A percentile compares a stretch with the other conserved stretches of the same genome.
Evolutionary conservation across 2,888 invertebrate species (phyloP).

Genomic region (Myopa testacea): DNA sequence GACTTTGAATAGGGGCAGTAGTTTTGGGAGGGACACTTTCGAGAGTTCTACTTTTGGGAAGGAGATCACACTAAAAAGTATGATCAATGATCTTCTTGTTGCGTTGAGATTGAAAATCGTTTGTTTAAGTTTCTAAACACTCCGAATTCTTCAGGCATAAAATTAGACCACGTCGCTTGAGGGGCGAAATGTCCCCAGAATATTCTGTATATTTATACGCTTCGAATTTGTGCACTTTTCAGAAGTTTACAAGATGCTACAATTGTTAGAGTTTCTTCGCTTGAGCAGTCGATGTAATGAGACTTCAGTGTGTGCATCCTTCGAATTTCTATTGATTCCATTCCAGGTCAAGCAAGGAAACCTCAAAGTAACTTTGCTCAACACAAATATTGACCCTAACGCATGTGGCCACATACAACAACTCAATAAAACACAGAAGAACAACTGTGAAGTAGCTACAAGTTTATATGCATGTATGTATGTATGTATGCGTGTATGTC

Average conservation of each 20-base stretch:
- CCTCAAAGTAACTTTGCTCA: not conserved
- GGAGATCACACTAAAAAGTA: conserved; percentile 25
- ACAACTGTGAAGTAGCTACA: too few relatives aligned
- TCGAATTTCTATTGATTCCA: not conserved
- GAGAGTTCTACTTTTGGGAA: not conserved
- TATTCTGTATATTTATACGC: too few relatives aligned
- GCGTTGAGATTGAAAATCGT: conserved; percentile 32
- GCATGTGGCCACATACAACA: not conserved
- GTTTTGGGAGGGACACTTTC: not conserved
- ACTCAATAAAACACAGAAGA: too few relatives aligned
- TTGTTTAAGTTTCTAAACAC: conserved; percentile 19
- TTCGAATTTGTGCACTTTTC: not conserved
- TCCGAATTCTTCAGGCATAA: not conserved
- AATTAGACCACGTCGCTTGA: conserved; percentile 8
- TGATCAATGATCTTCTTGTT: conserved; percentile 42
- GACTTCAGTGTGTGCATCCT: too few relatives aligned
- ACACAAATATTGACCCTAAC: not conserved
- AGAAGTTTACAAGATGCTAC: too few relatives aligned
- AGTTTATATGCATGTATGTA: not conserved
- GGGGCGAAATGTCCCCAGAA: too few relatives aligned
- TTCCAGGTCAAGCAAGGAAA: not conserved
- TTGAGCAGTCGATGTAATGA: too few relatives aligned
- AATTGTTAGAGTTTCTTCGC: too few relatives aligned
- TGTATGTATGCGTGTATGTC: not conserved
- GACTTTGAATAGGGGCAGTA: not conserved